Evolutionary conservation across 1,140 invertebrate genomes (phyloP), one percentile per base, ranked within the genome.

Genomic region (Aphidius ervi): DNA sequence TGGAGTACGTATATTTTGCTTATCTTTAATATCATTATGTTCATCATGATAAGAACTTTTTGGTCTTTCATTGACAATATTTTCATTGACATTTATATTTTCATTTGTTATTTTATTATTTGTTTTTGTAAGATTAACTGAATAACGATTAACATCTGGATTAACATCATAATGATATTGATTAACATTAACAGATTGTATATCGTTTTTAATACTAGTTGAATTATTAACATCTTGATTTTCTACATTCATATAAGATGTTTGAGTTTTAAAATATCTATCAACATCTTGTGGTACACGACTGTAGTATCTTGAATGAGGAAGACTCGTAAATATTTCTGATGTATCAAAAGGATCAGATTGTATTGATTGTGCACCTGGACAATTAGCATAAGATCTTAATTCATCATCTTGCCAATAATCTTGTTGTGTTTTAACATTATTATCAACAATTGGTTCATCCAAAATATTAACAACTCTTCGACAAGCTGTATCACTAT

Each of bases 361-460:
- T 9, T 65, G 65, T 8, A 42, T 42, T 45, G 1, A 67, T 63
- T 3, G 63, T 43, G 3, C 61, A 1, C 65, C 70, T 0, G 74
- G 70, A 52, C 78, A 76, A 63, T 82, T 81, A 0, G 74, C 75
- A 10, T 81, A 82, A 0, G 73, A 73, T 39, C 77, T 65, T 4
- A 69, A 62, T 52, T 77, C 72, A 0, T 78, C 68, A 0, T 73
- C 68, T 10, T 72, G 69, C 75, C 75, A 78, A 46, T 68, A 70
- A 1, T 70, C 66, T 1, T 63, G 65, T 41, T 69, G 56, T 7
- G n/a, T 41, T 5, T 56, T 31, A 6, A 54, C 61, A 4, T 71
- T 71, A 0, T 64, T 45, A 7, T 63, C 82, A 70, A 91, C 88
- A 48, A 92, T 91, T 0, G 89, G 89, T 63, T 90, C 87, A 70